Evolutionary conservation across 1,140 invertebrate species (phyloP), one percentile per base, ranked within the genome.

Genomic region (Drosophila nigromelanica): DNA sequence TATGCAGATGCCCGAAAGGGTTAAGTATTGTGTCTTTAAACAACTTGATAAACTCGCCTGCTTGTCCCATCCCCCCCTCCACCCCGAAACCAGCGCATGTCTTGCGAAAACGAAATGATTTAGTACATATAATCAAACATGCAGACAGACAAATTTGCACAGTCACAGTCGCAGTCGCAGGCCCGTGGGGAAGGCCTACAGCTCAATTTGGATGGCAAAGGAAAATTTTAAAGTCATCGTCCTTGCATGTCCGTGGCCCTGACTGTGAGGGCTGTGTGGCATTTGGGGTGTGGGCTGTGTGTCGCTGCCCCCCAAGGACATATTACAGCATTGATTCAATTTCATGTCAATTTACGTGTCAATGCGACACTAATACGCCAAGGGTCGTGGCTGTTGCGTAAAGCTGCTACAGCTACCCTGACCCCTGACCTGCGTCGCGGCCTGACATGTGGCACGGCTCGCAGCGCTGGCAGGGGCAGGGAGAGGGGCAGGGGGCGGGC

Each of bases 321-420:
- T 91, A 90, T 91, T 91, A 91, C 80, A 91, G 90, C 91, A 91
- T 91, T 91, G 90, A 91, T 91, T 91, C 90, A 91, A 91, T 91
- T 91, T 91, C 89, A 91, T 91, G 90, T 91, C 89, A 91, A 91
- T 91, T 91, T 91, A 82, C 90, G 82, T 91, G 90, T 91, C 90
- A 91, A 91, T 91, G 80, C 90, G 89, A 90, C 81, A 91, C 90
- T 90, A 91, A 91, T 91, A 90, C 75, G 75, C 87, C 76, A 42
- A 73, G 78, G 82, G 81, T 80, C 82, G 78, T 86, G 80, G 76
- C 63, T 56, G 30, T 40, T 50, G 52, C 39, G 37, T 12, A 42
- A 55, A 55, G 39, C 62, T 52, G 48, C 64, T 42, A 56, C 47
- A 48, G 69, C 37, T 8, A 3, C 33, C 39, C 21, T 58, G 70